Conservation (phyloP, 1,140 invertebrate species). For the Pinna nobilis region DNA sequence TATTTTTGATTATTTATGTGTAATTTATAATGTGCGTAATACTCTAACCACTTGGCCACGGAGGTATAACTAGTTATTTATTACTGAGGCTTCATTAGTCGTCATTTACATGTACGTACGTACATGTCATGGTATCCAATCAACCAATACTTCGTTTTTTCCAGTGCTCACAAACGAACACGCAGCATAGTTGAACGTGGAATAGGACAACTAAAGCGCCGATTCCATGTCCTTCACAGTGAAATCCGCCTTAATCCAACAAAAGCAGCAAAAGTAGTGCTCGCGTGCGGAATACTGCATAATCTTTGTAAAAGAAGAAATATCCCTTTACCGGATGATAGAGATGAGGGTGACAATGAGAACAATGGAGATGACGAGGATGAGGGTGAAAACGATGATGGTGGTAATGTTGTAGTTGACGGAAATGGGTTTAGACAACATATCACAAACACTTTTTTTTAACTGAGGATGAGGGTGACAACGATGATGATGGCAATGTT, state of each 20-base stretch:
- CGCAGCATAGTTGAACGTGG: conserved; percentile 15
- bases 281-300: conserved; percentile 6
- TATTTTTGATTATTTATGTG: too few relatives aligned
- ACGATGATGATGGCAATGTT: too few relatives aligned
- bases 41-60: too few relatives aligned
- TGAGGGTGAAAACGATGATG: neutral
- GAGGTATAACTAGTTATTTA: too few relatives aligned
- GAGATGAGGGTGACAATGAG: neutral
- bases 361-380: neutral
- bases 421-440: neutral
- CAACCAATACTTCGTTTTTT: too few relatives aligned
- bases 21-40: too few relatives aligned
- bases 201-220: conserved; percentile 17
- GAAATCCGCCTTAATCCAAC: conserved; percentile 3
- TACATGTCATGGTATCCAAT: too few relatives aligned
- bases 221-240: conserved; percentile 27
- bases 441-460: too few relatives aligned
- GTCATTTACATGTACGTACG: too few relatives aligned
- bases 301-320: neutral
- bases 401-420: neutral
- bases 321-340: neutral
- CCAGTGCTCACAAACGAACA: conserved; percentile 25
- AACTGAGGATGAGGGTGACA: too few relatives aligned
- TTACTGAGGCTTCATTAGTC: too few relatives aligned
- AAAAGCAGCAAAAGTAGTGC: conserved; percentile 1